phyloP scores from a whole-genome alignment of 2,888 invertebrate genomes.

The Leucania comma region DNA sequence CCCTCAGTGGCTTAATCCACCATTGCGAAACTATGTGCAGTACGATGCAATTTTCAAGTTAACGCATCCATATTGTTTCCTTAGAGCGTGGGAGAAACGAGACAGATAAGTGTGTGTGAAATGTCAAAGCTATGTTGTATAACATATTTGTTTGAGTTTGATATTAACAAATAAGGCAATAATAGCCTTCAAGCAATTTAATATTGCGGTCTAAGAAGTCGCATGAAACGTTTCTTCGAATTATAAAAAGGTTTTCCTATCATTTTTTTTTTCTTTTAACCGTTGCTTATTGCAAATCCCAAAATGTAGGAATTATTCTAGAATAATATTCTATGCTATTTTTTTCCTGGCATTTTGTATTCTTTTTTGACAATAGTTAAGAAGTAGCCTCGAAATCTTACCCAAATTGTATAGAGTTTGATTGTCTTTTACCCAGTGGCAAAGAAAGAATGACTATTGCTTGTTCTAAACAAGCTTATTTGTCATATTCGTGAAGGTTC shows the following conservation, averaged over 20 bases:
- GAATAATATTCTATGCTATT: no score
- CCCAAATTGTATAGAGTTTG: background rate
- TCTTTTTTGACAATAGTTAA: no score
- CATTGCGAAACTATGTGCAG: no score
- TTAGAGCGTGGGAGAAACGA: slow-evolving; percentile 14
- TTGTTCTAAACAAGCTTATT: background rate
- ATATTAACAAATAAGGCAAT: no score
- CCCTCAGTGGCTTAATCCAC: no score
- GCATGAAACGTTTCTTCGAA: background rate
- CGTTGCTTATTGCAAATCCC: no score
- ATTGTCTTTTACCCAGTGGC: background rate
- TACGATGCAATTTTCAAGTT: slow-evolving; percentile 61
- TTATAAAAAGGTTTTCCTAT: background rate
- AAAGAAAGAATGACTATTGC: background rate
- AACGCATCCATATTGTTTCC: slow-evolving; percentile 44
- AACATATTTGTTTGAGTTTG: slow-evolving; percentile 23
- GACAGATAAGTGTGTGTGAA: slow-evolving; percentile 18
- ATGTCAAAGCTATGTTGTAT: slow-evolving; percentile 1
- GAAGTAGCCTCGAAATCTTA: background rate
- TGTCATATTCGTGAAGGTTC: background rate
- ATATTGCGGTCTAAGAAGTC: background rate
- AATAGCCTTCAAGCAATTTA: background rate
- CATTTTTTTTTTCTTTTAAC: no score
- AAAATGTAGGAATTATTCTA: no score
- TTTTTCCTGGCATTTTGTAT: no score